phyloP scores from a whole-genome alignment of 2,113 vertebrate genomes.

The Chrysochloris asiatica region DNA sequence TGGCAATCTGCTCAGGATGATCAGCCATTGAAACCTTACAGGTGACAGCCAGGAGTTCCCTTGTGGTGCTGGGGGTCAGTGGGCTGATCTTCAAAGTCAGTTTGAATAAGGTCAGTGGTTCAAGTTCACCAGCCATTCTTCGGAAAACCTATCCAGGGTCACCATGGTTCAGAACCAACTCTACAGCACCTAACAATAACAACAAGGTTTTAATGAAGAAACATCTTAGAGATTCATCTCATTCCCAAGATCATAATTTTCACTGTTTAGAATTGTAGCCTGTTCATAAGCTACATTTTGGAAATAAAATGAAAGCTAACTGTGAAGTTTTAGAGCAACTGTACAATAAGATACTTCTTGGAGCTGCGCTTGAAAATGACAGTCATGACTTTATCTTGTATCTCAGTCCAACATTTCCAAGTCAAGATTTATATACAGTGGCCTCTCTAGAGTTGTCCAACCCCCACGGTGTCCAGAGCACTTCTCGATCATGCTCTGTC shows the following conservation, averaged over 20 bases:
- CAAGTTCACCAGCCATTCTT: too few relatives aligned
- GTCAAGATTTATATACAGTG: neutral
- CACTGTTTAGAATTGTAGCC: neutral
- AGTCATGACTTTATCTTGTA: slow-evolving; percentile 71
- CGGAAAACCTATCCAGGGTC: too few relatives aligned
- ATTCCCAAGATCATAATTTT: too few relatives aligned
- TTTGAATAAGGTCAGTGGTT: too few relatives aligned
- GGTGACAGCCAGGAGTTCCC: too few relatives aligned
- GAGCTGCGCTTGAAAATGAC: slow-evolving; percentile 74
- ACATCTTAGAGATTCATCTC: neutral
- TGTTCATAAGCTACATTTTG: neutral
- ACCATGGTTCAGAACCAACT: too few relatives aligned
- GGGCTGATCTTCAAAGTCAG: too few relatives aligned
- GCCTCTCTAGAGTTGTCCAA: neutral
- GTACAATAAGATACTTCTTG: slow-evolving; percentile 82
- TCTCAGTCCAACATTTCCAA: slow-evolving; percentile 72
- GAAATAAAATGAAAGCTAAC: slow-evolving; percentile 77
- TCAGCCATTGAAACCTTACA: too few relatives aligned
- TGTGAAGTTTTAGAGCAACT: slow-evolving; percentile 78
- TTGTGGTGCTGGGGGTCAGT: too few relatives aligned
- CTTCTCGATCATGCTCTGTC: neutral
- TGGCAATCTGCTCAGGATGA: too few relatives aligned
- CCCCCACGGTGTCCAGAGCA: rapidly evolving
- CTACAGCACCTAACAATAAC: too few relatives aligned
- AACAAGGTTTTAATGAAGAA: slow-evolving; percentile 57